Base-by-base conservation (phyloP, 2,113 vertebrate genomes). In the Pedionomus torquatus region DNA sequence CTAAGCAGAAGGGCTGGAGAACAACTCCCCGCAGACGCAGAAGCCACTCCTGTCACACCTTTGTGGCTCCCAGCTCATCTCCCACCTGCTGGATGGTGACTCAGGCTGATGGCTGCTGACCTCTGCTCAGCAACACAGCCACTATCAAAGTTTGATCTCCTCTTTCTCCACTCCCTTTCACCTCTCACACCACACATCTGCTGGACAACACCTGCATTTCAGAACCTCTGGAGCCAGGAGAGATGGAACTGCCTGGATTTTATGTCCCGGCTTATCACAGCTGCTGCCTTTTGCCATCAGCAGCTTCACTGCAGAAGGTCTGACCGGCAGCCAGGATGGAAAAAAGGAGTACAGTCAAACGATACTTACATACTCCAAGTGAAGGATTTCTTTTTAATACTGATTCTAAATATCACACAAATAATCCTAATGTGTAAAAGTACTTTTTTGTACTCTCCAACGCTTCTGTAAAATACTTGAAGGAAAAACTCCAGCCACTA, bases 181-280 rank as follows among this genome's bases (percentile, higher is more conserved):
- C 7, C 2, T 1, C 24, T 90, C 5, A 1, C 7, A 49, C 5
- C 12, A 72, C 3, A 0, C 1, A 71, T 17, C 28, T 35, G 55
- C 43, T 1, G 0, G 33, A 55, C 9, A 81, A 43, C 17, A 70
- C 2, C 17, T 17, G 13, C 41, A 83, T 25, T 80, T 78, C 58
- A 75, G 31, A 55, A 68, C 39, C 25, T 68, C 44, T 31, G 12
- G 24, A 79, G 55, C 18, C 68, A 37, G 35, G 24, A 77, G 30
- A 65, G 39, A 71, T 35, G 26, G 30, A 35, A 71, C 10, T 31
- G 33, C 19, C 35, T 46, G 55, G 7, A 64, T 78, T 90, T 87
- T 58, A 78, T 6, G 9, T 8, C 21, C 70, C 0, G 0, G 28
- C 48, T 48, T 69, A 69, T 54, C 43, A 85, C 5, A 83, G 17